Conservation (phyloP, 2,113 vertebrate genomes). For the Echinops telfairi region DNA sequence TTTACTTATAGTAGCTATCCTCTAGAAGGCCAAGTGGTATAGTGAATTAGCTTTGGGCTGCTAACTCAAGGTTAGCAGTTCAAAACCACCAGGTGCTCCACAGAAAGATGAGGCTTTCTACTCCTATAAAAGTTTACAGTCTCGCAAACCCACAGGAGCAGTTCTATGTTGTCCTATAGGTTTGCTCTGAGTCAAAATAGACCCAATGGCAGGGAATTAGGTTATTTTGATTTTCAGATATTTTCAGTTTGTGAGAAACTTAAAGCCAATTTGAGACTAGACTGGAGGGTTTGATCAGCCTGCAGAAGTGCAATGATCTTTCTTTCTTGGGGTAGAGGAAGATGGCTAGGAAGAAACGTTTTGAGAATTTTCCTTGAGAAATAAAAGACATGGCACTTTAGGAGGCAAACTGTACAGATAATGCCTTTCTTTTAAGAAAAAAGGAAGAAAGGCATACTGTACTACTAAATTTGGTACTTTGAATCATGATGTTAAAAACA, state of each 20-base stretch:
- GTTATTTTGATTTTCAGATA: background rate
- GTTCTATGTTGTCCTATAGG: too few relatives aligned
- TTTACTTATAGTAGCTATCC: background rate
- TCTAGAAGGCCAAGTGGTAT: too few relatives aligned
- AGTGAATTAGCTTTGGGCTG: too few relatives aligned
- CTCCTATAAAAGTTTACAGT: too few relatives aligned
- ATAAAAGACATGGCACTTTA: background rate
- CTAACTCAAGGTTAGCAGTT: too few relatives aligned
- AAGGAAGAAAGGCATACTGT: background rate
- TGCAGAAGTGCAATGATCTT: background rate
- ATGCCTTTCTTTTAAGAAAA: background rate
- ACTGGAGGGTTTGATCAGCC: background rate
- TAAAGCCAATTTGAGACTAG: background rate
- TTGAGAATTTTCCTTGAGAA: background rate
- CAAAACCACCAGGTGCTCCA: too few relatives aligned
- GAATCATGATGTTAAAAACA: background rate
- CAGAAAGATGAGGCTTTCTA: too few relatives aligned
- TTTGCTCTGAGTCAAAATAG: too few relatives aligned
- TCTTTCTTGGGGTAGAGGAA: background rate
- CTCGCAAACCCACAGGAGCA: too few relatives aligned
- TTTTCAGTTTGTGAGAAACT: conserved; percentile 11
- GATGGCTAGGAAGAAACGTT: background rate
- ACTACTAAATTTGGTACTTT: background rate
- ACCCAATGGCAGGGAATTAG: too few relatives aligned
- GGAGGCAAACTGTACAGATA: background rate